Evolutionary conservation across 2,888 invertebrate species (phyloP).

Genomic region (Folsomia manolachei): DNA sequence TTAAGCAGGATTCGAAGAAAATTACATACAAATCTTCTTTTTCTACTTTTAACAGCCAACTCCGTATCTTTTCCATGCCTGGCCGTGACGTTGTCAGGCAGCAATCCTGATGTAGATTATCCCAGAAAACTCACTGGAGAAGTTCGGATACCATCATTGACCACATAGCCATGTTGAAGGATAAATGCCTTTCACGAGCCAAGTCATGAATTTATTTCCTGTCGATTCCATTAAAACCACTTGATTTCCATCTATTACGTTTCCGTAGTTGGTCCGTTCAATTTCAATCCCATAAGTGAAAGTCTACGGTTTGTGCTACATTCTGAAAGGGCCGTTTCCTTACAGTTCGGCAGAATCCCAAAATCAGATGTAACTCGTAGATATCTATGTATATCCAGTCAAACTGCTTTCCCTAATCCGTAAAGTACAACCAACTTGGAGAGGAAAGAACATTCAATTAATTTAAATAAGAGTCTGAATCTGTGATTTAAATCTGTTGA

Average conservation of each 20-base stretch:
- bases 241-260: not conserved
- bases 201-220: not conserved
- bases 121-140: no score
- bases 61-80: no score
- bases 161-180: no score
- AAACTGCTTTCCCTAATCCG: slow-evolving; percentile 2
- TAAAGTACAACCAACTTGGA: not conserved
- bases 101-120: no score
- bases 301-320: no score
- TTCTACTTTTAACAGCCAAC: no score
- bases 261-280: not conserved
- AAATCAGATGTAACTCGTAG: not conserved
- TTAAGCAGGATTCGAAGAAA: no score
- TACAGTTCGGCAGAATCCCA: no score
- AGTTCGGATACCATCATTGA: not conserved
- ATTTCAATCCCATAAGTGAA: not conserved
- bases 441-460: slow-evolving; percentile 9
- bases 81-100: no score
- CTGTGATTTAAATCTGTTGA: slow-evolving; percentile 20
- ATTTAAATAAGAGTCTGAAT: slow-evolving; percentile 18
- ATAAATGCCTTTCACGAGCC: not conserved
- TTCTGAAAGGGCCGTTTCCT: no score
- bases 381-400: slow-evolving; percentile 1
- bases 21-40: no score
- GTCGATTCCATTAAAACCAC: not conserved